Evolutionary conservation across 2,888 invertebrate genomes (phyloP).

Genomic region (Ormyrus nitidulus): DNA sequence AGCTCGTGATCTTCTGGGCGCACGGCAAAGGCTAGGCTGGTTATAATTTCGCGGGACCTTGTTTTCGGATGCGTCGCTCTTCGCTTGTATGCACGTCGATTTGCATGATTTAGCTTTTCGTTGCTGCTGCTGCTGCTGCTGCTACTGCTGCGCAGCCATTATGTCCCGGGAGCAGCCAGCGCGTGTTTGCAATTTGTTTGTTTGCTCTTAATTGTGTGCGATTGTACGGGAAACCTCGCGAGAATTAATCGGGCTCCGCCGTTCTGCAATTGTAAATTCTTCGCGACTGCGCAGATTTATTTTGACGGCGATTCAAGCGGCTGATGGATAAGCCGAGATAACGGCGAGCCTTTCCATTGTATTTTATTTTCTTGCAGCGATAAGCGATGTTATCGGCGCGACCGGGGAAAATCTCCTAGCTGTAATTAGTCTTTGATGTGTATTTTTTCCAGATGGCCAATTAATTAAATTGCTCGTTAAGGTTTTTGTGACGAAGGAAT

Average conservation of each 20-base stretch:
- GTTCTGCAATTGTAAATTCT: not conserved
- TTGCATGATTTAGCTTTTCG: constrained; percentile 22
- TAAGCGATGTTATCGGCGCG: too few relatives aligned
- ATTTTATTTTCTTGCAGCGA: too few relatives aligned
- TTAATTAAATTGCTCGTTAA: too few relatives aligned
- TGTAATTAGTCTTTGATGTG: too few relatives aligned
- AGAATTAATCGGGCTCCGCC: constrained; percentile 7
- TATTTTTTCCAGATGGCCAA: too few relatives aligned
- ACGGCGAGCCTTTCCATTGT: not conserved
- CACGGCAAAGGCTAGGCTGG: not conserved
- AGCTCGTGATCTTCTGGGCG: constrained; percentile 17
- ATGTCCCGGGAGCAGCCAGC: not conserved
- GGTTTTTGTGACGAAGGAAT: too few relatives aligned
- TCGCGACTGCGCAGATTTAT: not conserved
- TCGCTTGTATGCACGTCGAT: constrained; percentile 10
- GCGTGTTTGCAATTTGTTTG: constrained; percentile 20
- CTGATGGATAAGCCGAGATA: not conserved
- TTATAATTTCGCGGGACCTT: not conserved
- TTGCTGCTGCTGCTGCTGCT: not conserved
- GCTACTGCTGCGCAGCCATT: not conserved
- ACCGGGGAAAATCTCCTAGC: too few relatives aligned
- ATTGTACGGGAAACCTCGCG: not conserved
- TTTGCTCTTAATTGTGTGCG: constrained; percentile 13
- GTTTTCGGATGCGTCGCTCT: not conserved
- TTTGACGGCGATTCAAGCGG: not conserved